Evolutionary conservation across 2,888 invertebrate species (phyloP).

Genomic region (Xestobium rufovillosum): DNA sequence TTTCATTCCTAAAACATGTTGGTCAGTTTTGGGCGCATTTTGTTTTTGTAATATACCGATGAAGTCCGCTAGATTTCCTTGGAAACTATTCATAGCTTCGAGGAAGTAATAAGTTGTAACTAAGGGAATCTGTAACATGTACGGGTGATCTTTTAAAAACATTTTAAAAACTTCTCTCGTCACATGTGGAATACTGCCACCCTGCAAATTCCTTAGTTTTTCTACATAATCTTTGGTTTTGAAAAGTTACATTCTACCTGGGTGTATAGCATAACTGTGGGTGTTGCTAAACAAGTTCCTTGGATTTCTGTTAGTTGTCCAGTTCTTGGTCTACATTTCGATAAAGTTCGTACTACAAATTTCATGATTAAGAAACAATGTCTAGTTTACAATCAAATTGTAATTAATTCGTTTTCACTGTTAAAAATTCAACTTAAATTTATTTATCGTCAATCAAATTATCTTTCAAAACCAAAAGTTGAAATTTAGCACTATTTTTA

Average conservation of each 20-base stretch:
- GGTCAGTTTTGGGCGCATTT: too few relatives aligned
- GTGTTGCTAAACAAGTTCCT: slow-evolving; percentile 63
- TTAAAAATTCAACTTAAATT: too few relatives aligned
- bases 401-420: too few relatives aligned
- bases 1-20: slow-evolving; percentile 43
- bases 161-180: slow-evolving; percentile 67
- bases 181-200: slow-evolving; percentile 76
- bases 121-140: slow-evolving; percentile 65
- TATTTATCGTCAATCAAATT: too few relatives aligned
- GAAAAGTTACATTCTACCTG: slow-evolving; percentile 52
- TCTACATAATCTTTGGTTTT: slow-evolving; percentile 9
- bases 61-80: slow-evolving; percentile 62
- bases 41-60: slow-evolving; percentile 44
- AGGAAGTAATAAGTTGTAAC: slow-evolving; percentile 52
- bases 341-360: slow-evolving; percentile 55
- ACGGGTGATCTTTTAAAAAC: slow-evolving; percentile 49
- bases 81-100: slow-evolving; percentile 56
- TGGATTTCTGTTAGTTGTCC: slow-evolving; percentile 57
- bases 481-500: too few relatives aligned
- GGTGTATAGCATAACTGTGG: slow-evolving; percentile 66
- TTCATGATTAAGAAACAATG: slow-evolving; percentile 64
- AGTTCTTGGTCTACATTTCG: slow-evolving; percentile 55
- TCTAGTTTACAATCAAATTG: too few relatives aligned
- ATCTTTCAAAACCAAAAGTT: too few relatives aligned
- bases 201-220: slow-evolving; percentile 44